Base-by-base conservation (phyloP, 2,113 vertebrate species). In the Phoxinus phoxinus region DNA sequence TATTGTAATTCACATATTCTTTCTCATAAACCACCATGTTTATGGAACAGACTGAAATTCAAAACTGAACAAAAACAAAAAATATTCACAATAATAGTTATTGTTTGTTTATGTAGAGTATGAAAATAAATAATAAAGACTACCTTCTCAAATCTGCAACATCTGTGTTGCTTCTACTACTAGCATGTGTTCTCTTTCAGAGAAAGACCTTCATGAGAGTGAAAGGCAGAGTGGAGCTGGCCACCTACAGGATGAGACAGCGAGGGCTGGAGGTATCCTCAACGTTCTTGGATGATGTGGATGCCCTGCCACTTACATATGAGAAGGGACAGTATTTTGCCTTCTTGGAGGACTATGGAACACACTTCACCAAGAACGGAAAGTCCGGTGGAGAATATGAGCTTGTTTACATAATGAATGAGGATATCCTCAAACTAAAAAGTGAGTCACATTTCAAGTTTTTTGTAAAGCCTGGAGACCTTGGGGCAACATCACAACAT, bases 331-430 rank as follows among this genome's bases (percentile, higher is more conserved):
- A 96, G 88, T 98, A 98, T 91, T 99, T 97, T 89, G 93, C 92
- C 85, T 97, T 98, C 92, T 85, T 99, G 80, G 97, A 99, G 92
- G 95, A 94, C 67, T 97, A 97, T 44, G 97, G 98, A 86, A 98
- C 97, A 13, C 97, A 98, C 90, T 99, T 97, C 88, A 95, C 96
- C 0, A 92, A 71, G 71, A 96, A 95, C 81, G 97, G 97, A 71
- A 93, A 85, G 71, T 84, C 96, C 1, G 97, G 97, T 44, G 98
- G 97, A 56, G 90, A 94, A 91, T 98, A 98, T 2, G 95, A 99
- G 83, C 89, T 98, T 78, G 58, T 99, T 41, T 98, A 97, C 0
- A 92, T 97, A 71, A 92, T 99, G 83, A 94, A 99, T 92, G 93
- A 94, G 58, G 88, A 93, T 0, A 25, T 78, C 75, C 94, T 97